phyloP scores from a whole-genome alignment of 2,113 vertebrate genomes.

The cat (Felis catus) region F.catus_Fca126_mat1.0 CM031427.1:4439501-4440000 shows the following conservation, averaged over 20 bases:
- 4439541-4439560: neutral
- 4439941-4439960: neutral
- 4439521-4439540: neutral
- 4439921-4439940: neutral
- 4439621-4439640: neutral
- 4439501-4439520: neutral
- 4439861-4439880: neutral
- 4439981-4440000: neutral
- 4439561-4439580: neutral
- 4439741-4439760: neutral
- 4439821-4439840: neutral
- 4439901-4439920: neutral
- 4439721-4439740: too few species aligned
- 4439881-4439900: neutral
- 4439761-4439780: neutral
- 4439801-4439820: neutral
- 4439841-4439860: neutral
- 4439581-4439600: neutral
- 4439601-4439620: neutral
- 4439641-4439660: neutral
- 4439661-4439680: neutral
- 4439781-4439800: neutral
- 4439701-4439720: neutral
- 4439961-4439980: neutral
- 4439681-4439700: neutral